Conservation (phyloP, 2,888 invertebrate species). For the Furcula furcula region DNA sequence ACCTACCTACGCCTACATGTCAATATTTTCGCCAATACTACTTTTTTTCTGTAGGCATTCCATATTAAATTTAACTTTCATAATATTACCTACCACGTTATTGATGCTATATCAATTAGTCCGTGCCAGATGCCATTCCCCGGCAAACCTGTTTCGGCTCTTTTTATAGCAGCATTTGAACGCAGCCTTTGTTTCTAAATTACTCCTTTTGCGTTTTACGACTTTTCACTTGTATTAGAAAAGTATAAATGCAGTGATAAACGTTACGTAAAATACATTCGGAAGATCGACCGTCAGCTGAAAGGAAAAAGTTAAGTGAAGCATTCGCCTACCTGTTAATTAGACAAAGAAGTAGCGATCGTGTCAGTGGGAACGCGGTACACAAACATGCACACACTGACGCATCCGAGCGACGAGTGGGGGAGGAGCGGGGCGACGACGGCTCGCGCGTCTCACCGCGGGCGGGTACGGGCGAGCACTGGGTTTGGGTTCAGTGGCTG, state of each 20-base stretch:
- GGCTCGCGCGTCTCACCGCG: conserved; percentile 59
- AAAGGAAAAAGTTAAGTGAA: conserved; percentile 51
- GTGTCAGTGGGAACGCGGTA: conserved; percentile 64
- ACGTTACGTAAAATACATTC: not conserved
- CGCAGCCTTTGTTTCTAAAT: conserved; percentile 59
- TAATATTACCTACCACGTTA: conserved; percentile 57
- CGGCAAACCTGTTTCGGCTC: conserved; percentile 68
- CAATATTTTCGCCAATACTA: not conserved
- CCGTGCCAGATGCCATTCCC: conserved; percentile 72
- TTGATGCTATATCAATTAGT: conserved; percentile 67
- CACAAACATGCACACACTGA: conserved; percentile 67
- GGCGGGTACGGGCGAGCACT: conserved; percentile 65
- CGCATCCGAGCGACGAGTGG: conserved; percentile 40
- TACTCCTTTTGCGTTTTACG: conserved; percentile 29
- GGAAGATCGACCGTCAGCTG: conserved; percentile 9
- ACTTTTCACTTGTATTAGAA: not conserved
- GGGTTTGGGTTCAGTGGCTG: conserved; percentile 56
- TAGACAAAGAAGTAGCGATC: conserved; percentile 74
- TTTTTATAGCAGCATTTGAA: conserved; percentile 50
- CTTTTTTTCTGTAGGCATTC: not conserved
- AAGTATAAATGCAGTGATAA: not conserved
- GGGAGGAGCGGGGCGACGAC: conserved; percentile 44
- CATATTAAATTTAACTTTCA: conserved; percentile 28
- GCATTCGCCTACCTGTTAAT: conserved; percentile 76
- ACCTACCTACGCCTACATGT: not conserved